These are phyloP conservation scores for Masticophis lateralis DNA, from an alignment of 2,797 vertebrate genomes.

Conservation along the genomic window DNA sequence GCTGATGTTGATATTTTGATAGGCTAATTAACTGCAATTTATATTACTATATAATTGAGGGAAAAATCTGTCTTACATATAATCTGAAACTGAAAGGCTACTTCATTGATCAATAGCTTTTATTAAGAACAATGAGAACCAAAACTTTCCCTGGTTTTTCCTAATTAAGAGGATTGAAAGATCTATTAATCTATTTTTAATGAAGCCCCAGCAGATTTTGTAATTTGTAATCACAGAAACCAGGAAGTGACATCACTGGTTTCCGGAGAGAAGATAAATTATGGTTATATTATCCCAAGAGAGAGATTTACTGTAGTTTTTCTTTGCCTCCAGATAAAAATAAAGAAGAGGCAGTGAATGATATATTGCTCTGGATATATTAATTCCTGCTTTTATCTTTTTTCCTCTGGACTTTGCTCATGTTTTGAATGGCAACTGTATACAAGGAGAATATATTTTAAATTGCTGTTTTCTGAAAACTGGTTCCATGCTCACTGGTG, in stretches of 20 bases:
- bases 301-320: conserved; percentile 50
- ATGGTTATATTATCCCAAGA: conserved; percentile 61
- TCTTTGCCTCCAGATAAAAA: conserved; percentile 18
- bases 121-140: conserved; percentile 55
- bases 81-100: conserved; percentile 3
- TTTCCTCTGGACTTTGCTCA: not conserved
- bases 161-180: conserved; percentile 63
- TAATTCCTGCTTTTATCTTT: not conserved
- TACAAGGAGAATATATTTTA: not conserved
- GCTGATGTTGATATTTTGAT: conserved; percentile 5
- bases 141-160: conserved; percentile 49
- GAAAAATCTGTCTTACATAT: fast-evolving
- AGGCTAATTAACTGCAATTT: not conserved
- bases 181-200: conserved; percentile 71
- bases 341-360: not conserved
- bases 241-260: conserved; percentile 69
- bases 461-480: not conserved
- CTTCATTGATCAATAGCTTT: conserved; percentile 9
- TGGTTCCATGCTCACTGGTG: not conserved
- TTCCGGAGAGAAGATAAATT: conserved; percentile 60
- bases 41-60: not conserved
- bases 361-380: not conserved
- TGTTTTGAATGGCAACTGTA: not conserved
- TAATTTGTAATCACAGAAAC: conserved; percentile 51
- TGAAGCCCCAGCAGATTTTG: conserved; percentile 43